These are phyloP conservation scores for Automeris io DNA, from an alignment of 2,888 invertebrate species.

Conservation along the genomic window DNA sequence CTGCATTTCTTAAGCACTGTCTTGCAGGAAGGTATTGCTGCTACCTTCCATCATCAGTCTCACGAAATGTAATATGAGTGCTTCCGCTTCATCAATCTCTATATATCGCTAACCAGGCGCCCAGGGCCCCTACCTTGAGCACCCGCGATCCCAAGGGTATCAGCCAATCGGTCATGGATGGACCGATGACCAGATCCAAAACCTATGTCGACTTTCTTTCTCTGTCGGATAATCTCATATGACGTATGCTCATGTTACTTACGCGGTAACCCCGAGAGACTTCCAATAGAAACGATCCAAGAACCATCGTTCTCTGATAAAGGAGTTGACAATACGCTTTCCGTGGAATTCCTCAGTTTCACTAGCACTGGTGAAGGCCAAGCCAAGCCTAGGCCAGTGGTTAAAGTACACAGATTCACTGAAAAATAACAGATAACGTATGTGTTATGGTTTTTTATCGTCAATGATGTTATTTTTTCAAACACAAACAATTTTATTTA, in stretches of 20 bases:
- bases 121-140: too few relatives aligned
- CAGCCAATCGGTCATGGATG: too few relatives aligned
- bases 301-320: conserved; percentile 44
- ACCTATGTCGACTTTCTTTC: not conserved
- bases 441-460: too few relatives aligned
- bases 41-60: too few relatives aligned
- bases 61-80: too few relatives aligned
- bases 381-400: conserved; percentile 34
- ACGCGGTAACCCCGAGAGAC: conserved; percentile 30
- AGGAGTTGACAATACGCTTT: conserved; percentile 29
- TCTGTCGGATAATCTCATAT: not conserved
- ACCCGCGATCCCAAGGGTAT: too few relatives aligned
- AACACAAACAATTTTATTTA: not conserved
- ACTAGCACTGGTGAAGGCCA: conserved; percentile 54
- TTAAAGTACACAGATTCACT: conserved; percentile 44
- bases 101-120: too few relatives aligned
- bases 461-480: not conserved
- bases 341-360: conserved; percentile 32
- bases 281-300: conserved; percentile 49
- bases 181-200: too few relatives aligned
- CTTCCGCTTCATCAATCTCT: too few relatives aligned
- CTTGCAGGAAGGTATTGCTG: too few relatives aligned
- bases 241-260: conserved; percentile 9
- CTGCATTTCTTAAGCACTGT: too few relatives aligned
- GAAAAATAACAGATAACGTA: too few relatives aligned